Conservation (phyloP, 2,888 invertebrate species). For the Psylliodes chrysocephalus region DNA sequence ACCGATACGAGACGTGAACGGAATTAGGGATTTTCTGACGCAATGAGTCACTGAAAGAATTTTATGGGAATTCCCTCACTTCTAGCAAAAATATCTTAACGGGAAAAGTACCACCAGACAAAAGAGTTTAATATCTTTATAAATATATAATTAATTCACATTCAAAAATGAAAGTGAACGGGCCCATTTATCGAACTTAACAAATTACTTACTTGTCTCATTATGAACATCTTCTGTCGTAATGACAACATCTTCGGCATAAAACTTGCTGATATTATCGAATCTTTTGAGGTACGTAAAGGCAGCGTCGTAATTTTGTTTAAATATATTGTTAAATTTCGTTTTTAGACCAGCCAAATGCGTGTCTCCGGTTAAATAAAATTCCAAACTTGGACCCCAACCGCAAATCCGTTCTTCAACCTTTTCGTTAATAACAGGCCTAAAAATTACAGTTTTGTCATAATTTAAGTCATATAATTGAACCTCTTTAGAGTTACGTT, state of each 20-base stretch:
- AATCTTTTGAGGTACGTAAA: conserved; percentile 74
- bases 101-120: no score
- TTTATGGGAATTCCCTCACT: no score
- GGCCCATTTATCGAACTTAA: no score
- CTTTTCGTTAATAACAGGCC: conserved; percentile 85
- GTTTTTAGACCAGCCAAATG: conserved; percentile 67
- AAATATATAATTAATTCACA: no score
- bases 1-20: no score
- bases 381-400: conserved; percentile 75
- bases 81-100: no score
- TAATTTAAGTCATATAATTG: background rate
- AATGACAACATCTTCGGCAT: conserved; percentile 74
- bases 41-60: no score
- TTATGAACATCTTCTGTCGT: conserved; percentile 71
- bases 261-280: conserved; percentile 73
- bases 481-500: conserved; percentile 64
- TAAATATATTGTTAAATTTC: conserved; percentile 69
- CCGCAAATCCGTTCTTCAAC: conserved; percentile 82
- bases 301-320: conserved; percentile 72
- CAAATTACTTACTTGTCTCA: conserved; percentile 68
- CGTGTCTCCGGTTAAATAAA: conserved; percentile 76
- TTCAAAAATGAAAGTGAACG: no score
- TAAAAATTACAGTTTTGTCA: conserved; percentile 55
- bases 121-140: no score
- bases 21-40: no score